A percentile compares a stretch with the other conserved stretches of the same genome.
phyloP scores from a whole-genome alignment of 2,113 vertebrate species.

The Phylloscopus trochilus region DNA sequence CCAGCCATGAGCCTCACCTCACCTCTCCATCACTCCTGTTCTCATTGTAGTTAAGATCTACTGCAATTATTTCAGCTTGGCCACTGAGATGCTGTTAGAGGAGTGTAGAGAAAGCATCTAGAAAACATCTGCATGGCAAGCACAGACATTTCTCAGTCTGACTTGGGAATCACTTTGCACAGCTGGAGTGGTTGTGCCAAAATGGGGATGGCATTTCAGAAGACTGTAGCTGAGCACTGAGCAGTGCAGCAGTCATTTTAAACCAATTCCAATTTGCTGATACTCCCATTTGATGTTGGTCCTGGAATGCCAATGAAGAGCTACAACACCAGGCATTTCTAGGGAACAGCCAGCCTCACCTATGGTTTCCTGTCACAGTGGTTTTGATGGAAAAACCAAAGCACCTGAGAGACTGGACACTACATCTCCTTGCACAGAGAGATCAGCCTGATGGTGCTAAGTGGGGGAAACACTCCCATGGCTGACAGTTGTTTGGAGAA shows the following conservation, averaged over 20 bases:
- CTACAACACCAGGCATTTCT: not conserved
- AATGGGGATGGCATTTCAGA: not conserved
- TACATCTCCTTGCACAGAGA: not conserved
- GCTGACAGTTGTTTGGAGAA: not conserved
- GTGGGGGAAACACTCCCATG: not conserved
- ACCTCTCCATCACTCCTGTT: not conserved
- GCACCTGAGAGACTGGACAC: not conserved
- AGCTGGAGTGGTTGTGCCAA: not conserved
- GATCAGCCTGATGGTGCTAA: not conserved
- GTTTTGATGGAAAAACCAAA: not conserved
- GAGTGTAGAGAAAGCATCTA: not conserved
- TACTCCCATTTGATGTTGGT: not conserved
- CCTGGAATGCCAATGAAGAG: not conserved
- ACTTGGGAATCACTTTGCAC: not conserved
- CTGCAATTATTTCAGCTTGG: not conserved
- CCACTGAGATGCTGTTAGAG: not conserved
- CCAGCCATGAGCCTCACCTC: not conserved
- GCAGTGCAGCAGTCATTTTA: not conserved
- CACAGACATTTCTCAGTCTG: not conserved
- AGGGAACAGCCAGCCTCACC: not conserved
- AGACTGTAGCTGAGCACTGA: not conserved
- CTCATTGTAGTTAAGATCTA: not conserved
- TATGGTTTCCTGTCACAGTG: not conserved
- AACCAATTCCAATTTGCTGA: not conserved
- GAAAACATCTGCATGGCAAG: not conserved